Evolutionary conservation across 2,888 invertebrate species (phyloP).

Genomic region (Chromoteleia sp.): DNA sequence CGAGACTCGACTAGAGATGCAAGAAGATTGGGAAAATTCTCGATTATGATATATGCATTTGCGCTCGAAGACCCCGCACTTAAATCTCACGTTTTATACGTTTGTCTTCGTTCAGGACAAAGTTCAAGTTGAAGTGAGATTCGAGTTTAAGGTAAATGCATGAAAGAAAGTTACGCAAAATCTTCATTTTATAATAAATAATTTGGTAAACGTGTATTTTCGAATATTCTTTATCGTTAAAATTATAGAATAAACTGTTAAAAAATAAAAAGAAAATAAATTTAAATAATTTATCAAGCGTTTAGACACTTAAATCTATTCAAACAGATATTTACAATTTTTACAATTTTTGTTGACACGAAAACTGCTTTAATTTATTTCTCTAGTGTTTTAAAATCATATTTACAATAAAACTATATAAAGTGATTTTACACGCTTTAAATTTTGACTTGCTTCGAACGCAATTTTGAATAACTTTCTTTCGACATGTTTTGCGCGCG

Average conservation of each 20-base stretch:
- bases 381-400: too few relatives aligned
- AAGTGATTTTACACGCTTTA: too few relatives aligned
- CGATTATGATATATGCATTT: slow-evolving; percentile 56
- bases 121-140: slow-evolving; percentile 43
- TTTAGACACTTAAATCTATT: slow-evolving; percentile 53
- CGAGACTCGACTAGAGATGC: slow-evolving; percentile 72
- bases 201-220: too few relatives aligned
- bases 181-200: slow-evolving; percentile 29
- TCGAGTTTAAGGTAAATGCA: slow-evolving; percentile 34
- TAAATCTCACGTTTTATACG: slow-evolving; percentile 43
- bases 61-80: slow-evolving; percentile 28
- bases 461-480: slow-evolving; percentile 65
- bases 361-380: slow-evolving; percentile 4
- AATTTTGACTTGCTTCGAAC: slow-evolving; percentile 15
- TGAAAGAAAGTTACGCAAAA: slow-evolving; percentile 69
- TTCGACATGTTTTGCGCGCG: slow-evolving; percentile 24
- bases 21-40: slow-evolving; percentile 71
- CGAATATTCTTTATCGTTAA: too few relatives aligned
- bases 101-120: slow-evolving; percentile 33
- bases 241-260: too few relatives aligned
- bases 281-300: slow-evolving; percentile 56
- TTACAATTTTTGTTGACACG: slow-evolving; percentile 42
- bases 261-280: slow-evolving; percentile 5
- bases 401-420: too few relatives aligned
- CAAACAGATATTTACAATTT: slow-evolving; percentile 60